Conservation (phyloP, 1,140 invertebrate genomes). For the Varroa destructor region DNA sequence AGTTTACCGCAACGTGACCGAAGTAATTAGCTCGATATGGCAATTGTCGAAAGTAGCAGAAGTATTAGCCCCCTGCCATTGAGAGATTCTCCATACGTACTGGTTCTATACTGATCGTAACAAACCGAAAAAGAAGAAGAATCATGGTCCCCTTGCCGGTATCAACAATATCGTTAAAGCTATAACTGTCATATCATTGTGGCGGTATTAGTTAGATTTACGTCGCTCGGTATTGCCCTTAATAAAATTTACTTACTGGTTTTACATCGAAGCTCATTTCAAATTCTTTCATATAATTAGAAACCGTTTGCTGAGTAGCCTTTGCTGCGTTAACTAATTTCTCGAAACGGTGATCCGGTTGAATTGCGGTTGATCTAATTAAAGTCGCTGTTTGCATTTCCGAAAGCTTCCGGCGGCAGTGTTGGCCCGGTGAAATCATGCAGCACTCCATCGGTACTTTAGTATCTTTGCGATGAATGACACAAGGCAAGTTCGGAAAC, state of each 20-base stretch:
- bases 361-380: conserved; percentile 36
- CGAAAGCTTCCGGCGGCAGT: conserved; percentile 33
- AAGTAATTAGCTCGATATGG: no score
- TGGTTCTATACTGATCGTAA: no score
- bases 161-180: no score
- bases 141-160: no score
- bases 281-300: conserved; percentile 37
- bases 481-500: conserved; percentile 38
- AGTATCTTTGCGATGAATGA: conserved; percentile 37
- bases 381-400: conserved; percentile 32
- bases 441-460: conserved; percentile 40
- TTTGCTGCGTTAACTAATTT: conserved; percentile 32
- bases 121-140: no score
- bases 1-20: no score
- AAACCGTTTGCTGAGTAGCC: conserved; percentile 32
- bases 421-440: conserved; percentile 37
- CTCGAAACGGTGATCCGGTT: conserved; percentile 36
- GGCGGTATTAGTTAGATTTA: no score
- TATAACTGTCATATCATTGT: no score
- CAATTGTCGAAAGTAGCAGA: no score
- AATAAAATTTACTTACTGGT: conserved; percentile 29
- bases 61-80: no score
- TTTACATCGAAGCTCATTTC: conserved; percentile 31
- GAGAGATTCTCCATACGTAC: no score
- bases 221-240: no score